These are phyloP conservation scores for Tetanocera ferruginea DNA, from an alignment of 2,888 invertebrate genomes.

Conservation along the genomic window DNA sequence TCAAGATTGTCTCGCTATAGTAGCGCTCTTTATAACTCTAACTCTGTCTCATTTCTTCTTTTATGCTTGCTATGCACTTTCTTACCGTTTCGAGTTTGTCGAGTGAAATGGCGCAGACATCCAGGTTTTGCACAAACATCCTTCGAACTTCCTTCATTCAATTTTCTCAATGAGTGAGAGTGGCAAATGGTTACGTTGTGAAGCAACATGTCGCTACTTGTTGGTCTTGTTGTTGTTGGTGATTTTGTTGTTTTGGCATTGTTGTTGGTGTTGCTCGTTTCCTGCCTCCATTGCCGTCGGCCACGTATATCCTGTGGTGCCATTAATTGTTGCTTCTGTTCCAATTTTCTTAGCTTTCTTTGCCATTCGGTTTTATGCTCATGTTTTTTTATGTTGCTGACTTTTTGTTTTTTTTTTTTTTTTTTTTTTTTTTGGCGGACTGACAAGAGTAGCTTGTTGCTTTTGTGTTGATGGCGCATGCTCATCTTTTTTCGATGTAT, in stretches of 20 bases:
- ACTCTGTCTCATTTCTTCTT: background rate
- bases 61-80: background rate
- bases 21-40: background rate
- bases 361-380: background rate
- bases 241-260: conserved; percentile 37
- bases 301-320: conserved; percentile 32
- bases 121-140: conserved; percentile 20
- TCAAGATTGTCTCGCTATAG: background rate
- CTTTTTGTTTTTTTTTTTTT: background rate
- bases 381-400: background rate
- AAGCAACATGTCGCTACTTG: conserved; percentile 34
- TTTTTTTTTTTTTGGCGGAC: background rate
- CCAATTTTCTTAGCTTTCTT: conserved; percentile 23
- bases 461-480: conserved; percentile 26
- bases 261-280: conserved; percentile 37
- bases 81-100: background rate
- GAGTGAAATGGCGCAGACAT: conserved; percentile 19
- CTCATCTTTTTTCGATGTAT: conserved; percentile 15
- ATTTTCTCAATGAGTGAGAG: conserved; percentile 12
- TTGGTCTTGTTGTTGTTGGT: background rate
- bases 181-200: conserved; percentile 7
- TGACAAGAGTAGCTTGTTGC: conserved; percentile 38
- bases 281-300: background rate
- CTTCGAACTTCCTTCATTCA: background rate
- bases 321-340: conserved; percentile 44